Conservation (phyloP, 1,140 invertebrate genomes). For the Melanaphis sacchari region DNA sequence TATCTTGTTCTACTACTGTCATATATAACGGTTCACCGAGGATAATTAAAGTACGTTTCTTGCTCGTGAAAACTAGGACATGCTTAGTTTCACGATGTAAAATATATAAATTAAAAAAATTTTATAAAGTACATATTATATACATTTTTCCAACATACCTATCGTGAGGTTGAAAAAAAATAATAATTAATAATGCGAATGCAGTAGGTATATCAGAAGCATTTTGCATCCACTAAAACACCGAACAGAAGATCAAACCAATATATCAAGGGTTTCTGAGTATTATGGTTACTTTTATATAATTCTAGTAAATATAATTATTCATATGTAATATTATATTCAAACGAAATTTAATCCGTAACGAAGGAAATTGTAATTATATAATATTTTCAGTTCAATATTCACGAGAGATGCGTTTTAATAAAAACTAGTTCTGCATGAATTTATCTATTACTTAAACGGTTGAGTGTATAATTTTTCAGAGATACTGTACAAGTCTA, state of each 20-base stretch:
- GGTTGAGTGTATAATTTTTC: background rate
- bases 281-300: background rate
- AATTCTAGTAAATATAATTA: background rate
- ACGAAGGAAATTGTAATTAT: background rate
- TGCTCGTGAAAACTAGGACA: background rate
- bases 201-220: background rate
- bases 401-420: background rate
- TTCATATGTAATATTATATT: background rate
- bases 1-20: background rate
- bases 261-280: background rate
- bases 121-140: background rate
- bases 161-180: background rate
- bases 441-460: background rate
- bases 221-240: background rate
- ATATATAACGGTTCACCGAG: too few relatives aligned
- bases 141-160: background rate
- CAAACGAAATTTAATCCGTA: background rate
- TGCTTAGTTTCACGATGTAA: background rate
- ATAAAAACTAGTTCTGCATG: background rate
- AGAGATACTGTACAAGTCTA: background rate
- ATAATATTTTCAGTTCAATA: background rate
- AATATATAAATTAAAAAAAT: background rate
- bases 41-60: conserved; percentile 21
- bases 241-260: background rate
- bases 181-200: background rate